Evolutionary conservation across 2,797 vertebrate genomes (phyloP).

Genomic region (Nothura maculosa): DNA sequence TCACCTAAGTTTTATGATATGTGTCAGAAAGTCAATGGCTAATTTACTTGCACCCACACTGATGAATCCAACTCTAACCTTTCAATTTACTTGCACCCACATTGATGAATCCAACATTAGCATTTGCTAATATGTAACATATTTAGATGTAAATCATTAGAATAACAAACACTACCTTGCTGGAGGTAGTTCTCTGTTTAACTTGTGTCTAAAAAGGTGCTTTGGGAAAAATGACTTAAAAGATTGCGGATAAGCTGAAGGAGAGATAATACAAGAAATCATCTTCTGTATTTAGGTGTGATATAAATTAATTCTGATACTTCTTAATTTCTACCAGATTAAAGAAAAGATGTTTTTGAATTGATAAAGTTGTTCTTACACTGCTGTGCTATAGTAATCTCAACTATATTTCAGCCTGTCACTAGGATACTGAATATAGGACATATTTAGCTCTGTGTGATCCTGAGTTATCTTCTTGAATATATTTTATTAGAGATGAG

Average conservation of each 20-base stretch:
- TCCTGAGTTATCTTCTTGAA: conserved; percentile 60
- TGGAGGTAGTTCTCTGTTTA: not conserved
- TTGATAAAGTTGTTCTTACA: conserved; percentile 60
- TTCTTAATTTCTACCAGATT: conserved; percentile 56
- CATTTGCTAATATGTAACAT: conserved; percentile 47
- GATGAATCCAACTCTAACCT: conserved; percentile 37
- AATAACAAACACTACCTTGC: conserved; percentile 18
- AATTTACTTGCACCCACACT: conserved; percentile 38
- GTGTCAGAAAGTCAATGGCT: conserved; percentile 56
- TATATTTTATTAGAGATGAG: conserved; percentile 30
- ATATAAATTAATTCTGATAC: conserved; percentile 48
- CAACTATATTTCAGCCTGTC: conserved; percentile 45
- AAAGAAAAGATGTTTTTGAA: conserved; percentile 49
- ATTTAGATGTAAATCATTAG: conserved; percentile 60
- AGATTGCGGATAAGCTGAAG: conserved; percentile 27
- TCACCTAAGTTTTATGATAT: conserved; percentile 48
- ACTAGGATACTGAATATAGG: not conserved
- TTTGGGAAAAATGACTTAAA: conserved; percentile 40
- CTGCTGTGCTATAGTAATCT: not conserved
- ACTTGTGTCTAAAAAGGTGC: not conserved
- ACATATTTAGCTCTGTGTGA: conserved; percentile 36
- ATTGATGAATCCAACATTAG: conserved; percentile 38
- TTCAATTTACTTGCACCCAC: conserved; percentile 46
- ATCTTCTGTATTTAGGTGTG: conserved; percentile 5
- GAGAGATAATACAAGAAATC: conserved; percentile 40